phyloP scores from a whole-genome alignment of 2,113 vertebrate genomes.

The Ariopsis seemanni region DNA sequence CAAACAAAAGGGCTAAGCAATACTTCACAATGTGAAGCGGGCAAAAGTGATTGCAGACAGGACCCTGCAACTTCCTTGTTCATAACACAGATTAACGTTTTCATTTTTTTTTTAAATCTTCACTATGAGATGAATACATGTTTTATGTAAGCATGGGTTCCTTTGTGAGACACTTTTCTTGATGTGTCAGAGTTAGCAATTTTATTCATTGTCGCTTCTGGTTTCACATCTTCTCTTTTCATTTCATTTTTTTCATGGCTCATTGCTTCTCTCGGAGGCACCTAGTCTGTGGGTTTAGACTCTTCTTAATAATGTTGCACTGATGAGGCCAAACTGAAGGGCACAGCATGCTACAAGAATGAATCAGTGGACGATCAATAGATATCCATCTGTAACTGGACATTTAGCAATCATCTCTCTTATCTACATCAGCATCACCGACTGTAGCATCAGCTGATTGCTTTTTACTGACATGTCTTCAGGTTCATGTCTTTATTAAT shows the following conservation, averaged over 20 bases:
- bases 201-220: background rate
- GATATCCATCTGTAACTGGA: background rate
- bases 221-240: background rate
- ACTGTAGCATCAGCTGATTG: background rate
- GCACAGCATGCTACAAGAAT: slow-evolving; percentile 5
- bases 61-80: background rate
- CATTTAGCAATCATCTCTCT: background rate
- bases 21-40: background rate
- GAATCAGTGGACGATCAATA: background rate
- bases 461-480: background rate
- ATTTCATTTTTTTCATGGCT: background rate
- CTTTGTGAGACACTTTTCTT: background rate
- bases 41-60: background rate
- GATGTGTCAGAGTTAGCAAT: background rate
- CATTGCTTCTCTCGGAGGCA: background rate
- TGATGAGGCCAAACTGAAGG: background rate
- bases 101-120: background rate
- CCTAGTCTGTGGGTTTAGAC: slow-evolving; percentile 2
- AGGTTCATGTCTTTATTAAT: background rate
- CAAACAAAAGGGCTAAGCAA: background rate
- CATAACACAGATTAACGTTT: background rate
- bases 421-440: background rate
- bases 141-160: background rate
- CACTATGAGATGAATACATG: background rate
- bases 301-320: background rate